Evolutionary conservation across 2,113 vertebrate genomes (phyloP).

Genomic region (Noctilio leporinus): DNA sequence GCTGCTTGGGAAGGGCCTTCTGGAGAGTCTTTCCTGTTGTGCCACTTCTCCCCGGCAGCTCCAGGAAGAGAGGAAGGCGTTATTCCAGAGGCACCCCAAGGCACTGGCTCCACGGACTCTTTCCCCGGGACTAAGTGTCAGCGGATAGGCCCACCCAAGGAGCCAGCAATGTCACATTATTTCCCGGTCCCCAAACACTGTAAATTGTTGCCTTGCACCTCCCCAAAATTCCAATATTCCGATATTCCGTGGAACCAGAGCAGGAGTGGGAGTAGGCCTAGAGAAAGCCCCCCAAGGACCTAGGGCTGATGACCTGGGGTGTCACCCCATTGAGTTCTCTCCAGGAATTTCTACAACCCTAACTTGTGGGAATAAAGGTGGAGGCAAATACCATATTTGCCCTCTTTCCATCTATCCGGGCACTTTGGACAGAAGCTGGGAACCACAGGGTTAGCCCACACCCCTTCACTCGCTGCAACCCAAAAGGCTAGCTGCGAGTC

Average conservation of each 20-base stretch:
- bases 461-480: rapidly evolving
- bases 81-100: neutral
- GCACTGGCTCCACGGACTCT: neutral
- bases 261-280: neutral
- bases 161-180: neutral
- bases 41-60: neutral
- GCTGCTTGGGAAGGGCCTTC: conserved; percentile 48
- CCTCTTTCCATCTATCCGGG: neutral
- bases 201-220: neutral
- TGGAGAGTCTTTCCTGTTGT: conserved; percentile 41
- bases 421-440: neutral
- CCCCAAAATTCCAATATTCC: neutral
- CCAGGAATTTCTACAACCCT: neutral
- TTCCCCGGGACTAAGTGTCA: neutral
- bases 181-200: neutral
- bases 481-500: neutral
- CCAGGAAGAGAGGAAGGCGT: neutral
- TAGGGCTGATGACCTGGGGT: neutral
- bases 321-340: neutral
- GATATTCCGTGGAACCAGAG: neutral
- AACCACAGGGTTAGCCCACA: neutral
- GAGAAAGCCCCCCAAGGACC: neutral
- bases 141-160: neutral
- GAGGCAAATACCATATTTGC: neutral
- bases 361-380: neutral